Conservation (phyloP, 2,797 vertebrate genomes). For the Channallabes apus region DNA sequence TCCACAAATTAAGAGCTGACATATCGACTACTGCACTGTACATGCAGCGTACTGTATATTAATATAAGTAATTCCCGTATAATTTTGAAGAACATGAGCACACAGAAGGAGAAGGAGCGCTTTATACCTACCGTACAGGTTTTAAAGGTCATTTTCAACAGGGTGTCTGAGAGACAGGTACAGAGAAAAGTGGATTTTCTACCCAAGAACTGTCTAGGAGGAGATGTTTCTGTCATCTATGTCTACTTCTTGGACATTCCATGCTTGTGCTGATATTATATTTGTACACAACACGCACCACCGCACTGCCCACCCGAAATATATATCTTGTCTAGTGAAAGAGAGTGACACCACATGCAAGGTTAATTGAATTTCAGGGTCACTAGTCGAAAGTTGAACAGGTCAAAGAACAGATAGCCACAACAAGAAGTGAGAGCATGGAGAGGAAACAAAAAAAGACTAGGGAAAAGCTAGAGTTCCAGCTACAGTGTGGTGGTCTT, state of each 20-base stretch:
- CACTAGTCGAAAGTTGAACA: background rate
- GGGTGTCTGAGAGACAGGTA: background rate
- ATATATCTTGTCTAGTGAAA: background rate
- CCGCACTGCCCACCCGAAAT: too few species aligned
- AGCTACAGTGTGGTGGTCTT: background rate
- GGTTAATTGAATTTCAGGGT: slow-evolving; percentile 20
- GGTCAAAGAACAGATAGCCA: background rate
- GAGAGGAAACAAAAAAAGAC: background rate
- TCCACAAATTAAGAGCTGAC: background rate
- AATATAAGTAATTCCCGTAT: too few species aligned
- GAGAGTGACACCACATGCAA: background rate
- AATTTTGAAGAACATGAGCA: background rate
- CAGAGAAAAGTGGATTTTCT: background rate
- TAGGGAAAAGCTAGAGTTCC: background rate
- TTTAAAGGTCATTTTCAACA: slow-evolving; percentile 2
- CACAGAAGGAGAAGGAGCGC: background rate
- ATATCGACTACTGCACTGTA: background rate
- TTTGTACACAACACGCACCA: background rate
- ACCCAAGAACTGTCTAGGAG: background rate
- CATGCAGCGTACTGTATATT: too few species aligned
- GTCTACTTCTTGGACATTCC: background rate
- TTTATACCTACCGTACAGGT: background rate
- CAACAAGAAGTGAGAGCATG: background rate
- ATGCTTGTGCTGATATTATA: background rate
- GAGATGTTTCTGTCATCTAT: background rate